Evolutionary conservation across 2,797 vertebrate genomes (phyloP).

Genomic region (Perodicticus potto): DNA sequence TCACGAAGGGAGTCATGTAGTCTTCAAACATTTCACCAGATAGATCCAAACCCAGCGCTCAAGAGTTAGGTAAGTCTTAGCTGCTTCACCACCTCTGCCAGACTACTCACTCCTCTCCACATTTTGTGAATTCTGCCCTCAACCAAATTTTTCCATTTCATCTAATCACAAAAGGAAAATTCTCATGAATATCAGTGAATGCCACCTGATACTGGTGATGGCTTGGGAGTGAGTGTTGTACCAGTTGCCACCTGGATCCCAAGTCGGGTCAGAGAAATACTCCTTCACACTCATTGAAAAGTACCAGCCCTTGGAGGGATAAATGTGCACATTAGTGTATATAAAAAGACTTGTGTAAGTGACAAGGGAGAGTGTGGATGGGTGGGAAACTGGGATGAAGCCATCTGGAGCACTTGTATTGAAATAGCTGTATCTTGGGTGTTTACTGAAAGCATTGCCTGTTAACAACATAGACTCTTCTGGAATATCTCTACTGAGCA

Average conservation of each 20-base stretch:
- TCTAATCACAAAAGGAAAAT: neutral
- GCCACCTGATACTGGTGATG: neutral
- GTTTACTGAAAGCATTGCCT: conserved; percentile 45
- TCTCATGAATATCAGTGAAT: neutral
- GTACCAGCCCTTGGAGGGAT: neutral
- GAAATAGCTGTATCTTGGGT: conserved; percentile 52
- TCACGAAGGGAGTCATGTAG: neutral
- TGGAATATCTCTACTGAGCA: neutral
- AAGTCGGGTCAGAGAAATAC: conserved; percentile 47
- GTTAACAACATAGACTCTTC: conserved; percentile 10
- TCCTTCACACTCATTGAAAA: conserved; percentile 50
- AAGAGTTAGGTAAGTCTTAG: neutral
- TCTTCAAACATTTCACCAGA: neutral
- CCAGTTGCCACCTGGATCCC: neutral
- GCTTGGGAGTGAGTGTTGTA: neutral
- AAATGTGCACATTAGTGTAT: neutral
- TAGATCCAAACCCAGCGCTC: neutral
- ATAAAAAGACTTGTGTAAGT: conserved; percentile 22
- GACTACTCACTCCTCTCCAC: neutral
- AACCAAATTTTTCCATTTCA: neutral
- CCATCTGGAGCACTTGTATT: conserved; percentile 57
- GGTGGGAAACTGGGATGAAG: conserved; percentile 9
- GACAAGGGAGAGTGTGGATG: neutral
- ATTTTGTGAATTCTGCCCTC: neutral
- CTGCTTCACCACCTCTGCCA: neutral